These are phyloP conservation scores for Nothura maculosa DNA, from an alignment of 2,797 vertebrate genomes.

Conservation along the genomic window DNA sequence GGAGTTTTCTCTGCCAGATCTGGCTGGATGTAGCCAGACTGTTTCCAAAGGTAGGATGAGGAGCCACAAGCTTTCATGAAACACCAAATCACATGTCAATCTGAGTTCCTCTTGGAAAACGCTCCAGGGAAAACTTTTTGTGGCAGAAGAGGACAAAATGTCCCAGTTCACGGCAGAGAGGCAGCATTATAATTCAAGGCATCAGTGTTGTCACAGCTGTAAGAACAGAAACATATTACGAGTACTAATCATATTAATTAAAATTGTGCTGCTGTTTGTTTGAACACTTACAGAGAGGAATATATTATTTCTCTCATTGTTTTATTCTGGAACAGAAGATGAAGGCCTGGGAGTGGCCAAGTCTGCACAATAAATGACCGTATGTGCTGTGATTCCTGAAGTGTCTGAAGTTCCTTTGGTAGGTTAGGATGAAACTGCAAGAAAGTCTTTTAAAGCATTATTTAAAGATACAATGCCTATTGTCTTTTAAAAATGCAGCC, in stretches of 20 bases:
- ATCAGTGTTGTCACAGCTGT: conserved; percentile 37
- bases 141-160: neutral
- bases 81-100: accelerated
- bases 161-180: neutral
- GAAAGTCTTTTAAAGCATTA: neutral
- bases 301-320: conserved; percentile 44
- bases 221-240: conserved; percentile 32
- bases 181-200: neutral
- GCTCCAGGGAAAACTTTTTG: neutral
- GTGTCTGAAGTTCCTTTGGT: neutral
- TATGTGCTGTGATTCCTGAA: neutral
- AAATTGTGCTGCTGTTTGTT: conserved; percentile 36
- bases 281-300: conserved; percentile 14
- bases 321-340: conserved; percentile 9
- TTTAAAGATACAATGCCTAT: neutral
- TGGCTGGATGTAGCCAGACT: neutral
- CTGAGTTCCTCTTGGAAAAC: neutral
- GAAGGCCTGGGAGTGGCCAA: neutral
- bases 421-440: neutral
- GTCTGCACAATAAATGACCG: neutral
- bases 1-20: neutral
- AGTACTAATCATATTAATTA: conserved; percentile 61
- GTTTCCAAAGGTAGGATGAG: neutral
- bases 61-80: neutral
- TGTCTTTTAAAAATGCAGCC: neutral